Percentiles rank a stretch among this genome's conserved stretches.
These are phyloP conservation scores for Oreochromis spilurus DNA, from an alignment of 2,113 vertebrate species.

Conservation along the genomic window DNA sequence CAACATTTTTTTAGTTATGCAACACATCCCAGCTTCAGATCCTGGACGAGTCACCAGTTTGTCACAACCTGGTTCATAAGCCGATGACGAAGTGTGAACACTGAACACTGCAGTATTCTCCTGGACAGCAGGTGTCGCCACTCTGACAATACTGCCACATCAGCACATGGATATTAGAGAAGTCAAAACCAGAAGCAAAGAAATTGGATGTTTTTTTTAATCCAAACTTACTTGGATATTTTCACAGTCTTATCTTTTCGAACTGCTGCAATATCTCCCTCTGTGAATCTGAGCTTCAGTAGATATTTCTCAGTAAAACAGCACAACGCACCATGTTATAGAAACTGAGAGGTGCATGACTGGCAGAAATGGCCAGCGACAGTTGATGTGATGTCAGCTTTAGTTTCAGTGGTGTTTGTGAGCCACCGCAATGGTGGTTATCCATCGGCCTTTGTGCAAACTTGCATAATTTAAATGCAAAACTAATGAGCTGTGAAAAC, in stretches of 20 bases:
- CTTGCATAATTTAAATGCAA: background rate
- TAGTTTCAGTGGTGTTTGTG: background rate
- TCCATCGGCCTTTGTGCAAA: background rate
- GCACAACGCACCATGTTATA: background rate
- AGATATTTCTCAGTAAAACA: background rate
- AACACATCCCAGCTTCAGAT: background rate
- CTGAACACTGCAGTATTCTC: background rate
- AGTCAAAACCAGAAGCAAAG: background rate
- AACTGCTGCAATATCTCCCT: background rate
- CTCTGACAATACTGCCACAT: background rate
- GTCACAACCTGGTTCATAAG: background rate
- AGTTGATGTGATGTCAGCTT: background rate
- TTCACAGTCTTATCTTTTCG: background rate
- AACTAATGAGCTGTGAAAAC: background rate
- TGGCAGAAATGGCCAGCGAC: background rate
- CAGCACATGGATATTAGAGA: background rate
- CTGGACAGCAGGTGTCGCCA: background rate
- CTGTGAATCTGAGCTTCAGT: background rate
- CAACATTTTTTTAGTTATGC: accelerated
- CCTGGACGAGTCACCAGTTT: background rate
- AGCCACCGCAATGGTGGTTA: background rate
- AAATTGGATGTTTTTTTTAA: background rate
- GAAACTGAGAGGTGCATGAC: background rate
- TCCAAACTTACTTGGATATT: background rate
- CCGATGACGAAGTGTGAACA: background rate